Percentiles rank a stretch among this genome's conserved stretches.
Evolutionary conservation across 2,797 vertebrate species (phyloP).

Genomic region (Chrosomus eos): DNA sequence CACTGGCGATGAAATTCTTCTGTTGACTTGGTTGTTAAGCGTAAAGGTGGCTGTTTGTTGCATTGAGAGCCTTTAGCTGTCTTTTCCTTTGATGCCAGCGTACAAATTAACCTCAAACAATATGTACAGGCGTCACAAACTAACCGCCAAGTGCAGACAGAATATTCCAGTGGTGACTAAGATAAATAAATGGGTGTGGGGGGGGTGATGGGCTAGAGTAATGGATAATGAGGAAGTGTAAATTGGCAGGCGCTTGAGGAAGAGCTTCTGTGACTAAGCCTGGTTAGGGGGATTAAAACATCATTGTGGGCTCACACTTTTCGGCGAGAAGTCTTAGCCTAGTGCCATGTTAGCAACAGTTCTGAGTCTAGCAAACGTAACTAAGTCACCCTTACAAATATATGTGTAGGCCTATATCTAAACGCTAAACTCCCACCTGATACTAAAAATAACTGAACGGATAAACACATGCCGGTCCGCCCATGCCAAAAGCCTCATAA

Average conservation of each 20-base stretch:
- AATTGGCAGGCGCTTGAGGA: conserved; percentile 63
- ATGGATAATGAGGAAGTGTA: conserved; percentile 62
- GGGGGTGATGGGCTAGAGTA: neutral
- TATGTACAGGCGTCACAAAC: conserved; percentile 42
- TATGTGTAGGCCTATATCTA: conserved; percentile 12
- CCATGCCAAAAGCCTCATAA: conserved; percentile 35
- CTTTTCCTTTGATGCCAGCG: conserved; percentile 41
- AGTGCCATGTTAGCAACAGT: conserved; percentile 13
- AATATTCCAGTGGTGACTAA: conserved; percentile 47
- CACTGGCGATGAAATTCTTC: conserved; percentile 28
- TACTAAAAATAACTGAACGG: conserved; percentile 18
- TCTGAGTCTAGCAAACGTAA: neutral
- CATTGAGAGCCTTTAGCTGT: conserved; percentile 27
- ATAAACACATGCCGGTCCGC: conserved; percentile 28
- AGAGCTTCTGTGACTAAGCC: conserved; percentile 62
- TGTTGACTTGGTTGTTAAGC: conserved; percentile 33
- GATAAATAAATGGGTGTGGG: conserved; percentile 56
- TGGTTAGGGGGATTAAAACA: conserved; percentile 55
- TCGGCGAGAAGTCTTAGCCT: conserved; percentile 27
- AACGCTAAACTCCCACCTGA: conserved; percentile 33
- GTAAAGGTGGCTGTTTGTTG: conserved; percentile 43
- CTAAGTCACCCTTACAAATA: conserved; percentile 14
- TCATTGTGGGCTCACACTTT: conserved; percentile 41
- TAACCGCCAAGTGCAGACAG: conserved; percentile 38
- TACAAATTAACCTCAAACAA: conserved; percentile 57